phyloP scores from a whole-genome alignment of 2,797 vertebrate species.

The Darevskia nairensis region DNA sequence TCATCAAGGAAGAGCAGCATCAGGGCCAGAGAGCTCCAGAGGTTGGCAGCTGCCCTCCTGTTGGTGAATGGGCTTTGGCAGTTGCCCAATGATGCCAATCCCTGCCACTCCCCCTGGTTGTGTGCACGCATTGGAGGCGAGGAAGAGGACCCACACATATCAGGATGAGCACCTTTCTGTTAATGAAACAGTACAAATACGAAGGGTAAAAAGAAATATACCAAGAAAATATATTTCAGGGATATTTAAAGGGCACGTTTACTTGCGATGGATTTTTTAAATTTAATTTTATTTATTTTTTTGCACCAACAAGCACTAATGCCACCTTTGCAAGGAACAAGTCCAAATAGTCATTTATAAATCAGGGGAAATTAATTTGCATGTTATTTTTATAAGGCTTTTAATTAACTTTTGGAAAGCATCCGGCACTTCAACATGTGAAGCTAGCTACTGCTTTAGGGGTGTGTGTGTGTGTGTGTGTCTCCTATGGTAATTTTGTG shows the following conservation, averaged over 20 bases:
- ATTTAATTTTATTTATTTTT: not conserved
- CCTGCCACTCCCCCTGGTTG: not conserved
- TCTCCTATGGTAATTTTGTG: conserved; percentile 24
- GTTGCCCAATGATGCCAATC: not conserved
- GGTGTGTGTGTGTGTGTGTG: not conserved
- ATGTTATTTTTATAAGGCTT: not conserved
- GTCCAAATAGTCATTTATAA: not conserved
- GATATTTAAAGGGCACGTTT: too few relatives aligned
- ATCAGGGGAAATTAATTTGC: not conserved
- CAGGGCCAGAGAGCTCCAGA: too few relatives aligned
- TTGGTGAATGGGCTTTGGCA: not conserved
- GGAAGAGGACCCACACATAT: conserved; percentile 6
- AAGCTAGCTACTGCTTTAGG: conserved; percentile 43
- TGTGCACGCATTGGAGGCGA: not conserved
- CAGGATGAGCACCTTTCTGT: conserved; percentile 12
- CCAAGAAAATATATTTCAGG: conserved; percentile 40
- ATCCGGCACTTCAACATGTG: not conserved
- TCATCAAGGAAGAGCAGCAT: too few relatives aligned
- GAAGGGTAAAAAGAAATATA: conserved; percentile 34
- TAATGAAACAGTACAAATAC: conserved; percentile 22
- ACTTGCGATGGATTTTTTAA: too few relatives aligned
- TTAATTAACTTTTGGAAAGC: conserved; percentile 17
- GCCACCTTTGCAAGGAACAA: not conserved
- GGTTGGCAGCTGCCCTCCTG: not conserved
- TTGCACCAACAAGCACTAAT: not conserved